Conservation (phyloP, 2,888 invertebrate genomes). For the Augochlorella aurata region DNA sequence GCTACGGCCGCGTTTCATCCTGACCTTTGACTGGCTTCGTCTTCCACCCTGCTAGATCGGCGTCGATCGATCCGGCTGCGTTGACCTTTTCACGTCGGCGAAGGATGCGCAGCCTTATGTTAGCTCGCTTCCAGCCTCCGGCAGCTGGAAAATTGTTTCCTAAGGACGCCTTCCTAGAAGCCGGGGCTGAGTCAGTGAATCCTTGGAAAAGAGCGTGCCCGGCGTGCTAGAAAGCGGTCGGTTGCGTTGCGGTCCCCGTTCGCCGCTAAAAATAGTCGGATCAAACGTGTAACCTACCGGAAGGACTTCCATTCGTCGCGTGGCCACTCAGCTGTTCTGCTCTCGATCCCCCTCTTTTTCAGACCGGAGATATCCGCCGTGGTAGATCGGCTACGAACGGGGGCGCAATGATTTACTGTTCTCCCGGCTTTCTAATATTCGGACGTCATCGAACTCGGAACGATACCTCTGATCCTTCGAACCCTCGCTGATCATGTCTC, state of each 20-base stretch:
- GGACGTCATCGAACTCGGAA: background rate
- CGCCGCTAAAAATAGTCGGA: constrained; percentile 27
- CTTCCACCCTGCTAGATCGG: constrained; percentile 33
- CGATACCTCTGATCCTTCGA: no score
- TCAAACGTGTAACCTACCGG: background rate
- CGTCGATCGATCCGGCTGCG: constrained; percentile 49
- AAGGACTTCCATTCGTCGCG: constrained; percentile 17
- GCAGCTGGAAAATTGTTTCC: constrained; percentile 41
- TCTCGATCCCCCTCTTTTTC: background rate
- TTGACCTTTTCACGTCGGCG: constrained; percentile 56
- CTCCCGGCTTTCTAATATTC: background rate
- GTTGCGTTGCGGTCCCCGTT: background rate
- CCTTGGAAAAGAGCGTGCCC: constrained; percentile 18
- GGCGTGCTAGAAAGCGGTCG: constrained; percentile 38
- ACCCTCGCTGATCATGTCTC: no score
- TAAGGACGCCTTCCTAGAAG: constrained; percentile 33
- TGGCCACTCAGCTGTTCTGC: background rate
- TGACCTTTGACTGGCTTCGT: constrained; percentile 61
- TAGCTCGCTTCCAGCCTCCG: background rate
- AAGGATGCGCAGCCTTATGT: constrained; percentile 27
- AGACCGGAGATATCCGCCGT: background rate
- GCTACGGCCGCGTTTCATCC: constrained; percentile 23
- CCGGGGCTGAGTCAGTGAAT: constrained; percentile 22
- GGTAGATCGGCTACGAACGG: background rate
- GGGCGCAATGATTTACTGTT: background rate